Conservation (phyloP, 2,113 vertebrate genomes). For the Scophthalmus maximus region DNA sequence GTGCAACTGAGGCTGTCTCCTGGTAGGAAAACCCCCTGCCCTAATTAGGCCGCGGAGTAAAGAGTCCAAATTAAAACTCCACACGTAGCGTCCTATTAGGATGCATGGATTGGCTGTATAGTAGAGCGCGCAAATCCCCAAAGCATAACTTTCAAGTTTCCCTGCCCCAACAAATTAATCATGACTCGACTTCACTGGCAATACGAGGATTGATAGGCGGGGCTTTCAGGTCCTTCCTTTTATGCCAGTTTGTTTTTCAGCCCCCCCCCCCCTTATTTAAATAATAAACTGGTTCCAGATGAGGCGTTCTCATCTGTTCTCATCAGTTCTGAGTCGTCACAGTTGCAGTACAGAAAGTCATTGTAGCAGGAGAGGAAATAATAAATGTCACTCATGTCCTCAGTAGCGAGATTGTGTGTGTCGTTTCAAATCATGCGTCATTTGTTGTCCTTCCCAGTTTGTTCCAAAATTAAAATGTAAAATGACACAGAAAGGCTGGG, state of each 20-base stretch:
- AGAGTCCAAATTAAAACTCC: slow-evolving; percentile 72
- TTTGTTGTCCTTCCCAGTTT: neutral
- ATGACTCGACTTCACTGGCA: slow-evolving; percentile 17
- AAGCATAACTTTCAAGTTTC: slow-evolving; percentile 31
- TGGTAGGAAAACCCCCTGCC: slow-evolving; percentile 58
- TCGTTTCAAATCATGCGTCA: neutral
- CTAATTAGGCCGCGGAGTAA: slow-evolving; percentile 78
- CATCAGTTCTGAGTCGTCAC: slow-evolving; percentile 1
- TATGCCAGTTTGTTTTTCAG: slow-evolving; percentile 24
- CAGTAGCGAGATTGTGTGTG: neutral
- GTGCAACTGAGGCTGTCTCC: slow-evolving; percentile 68
- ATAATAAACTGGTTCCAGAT: slow-evolving; percentile 3
- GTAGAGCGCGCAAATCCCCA: slow-evolving; percentile 40
- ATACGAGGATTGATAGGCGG: slow-evolving; percentile 15
- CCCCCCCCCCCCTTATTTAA: neutral
- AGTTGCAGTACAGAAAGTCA: neutral
- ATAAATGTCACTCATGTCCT: neutral
- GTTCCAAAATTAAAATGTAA: neutral
- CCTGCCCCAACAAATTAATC: slow-evolving; percentile 43
- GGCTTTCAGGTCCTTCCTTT: neutral
- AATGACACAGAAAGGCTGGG: too few species aligned
- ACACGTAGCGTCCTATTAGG: slow-evolving; percentile 61
- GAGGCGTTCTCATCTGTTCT: too few species aligned
- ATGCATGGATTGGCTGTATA: slow-evolving; percentile 50
- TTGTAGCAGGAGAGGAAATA: neutral